These are phyloP conservation scores for Calephelis perditalis DNA, from an alignment of 2,888 invertebrate species.

Conservation along the genomic window DNA sequence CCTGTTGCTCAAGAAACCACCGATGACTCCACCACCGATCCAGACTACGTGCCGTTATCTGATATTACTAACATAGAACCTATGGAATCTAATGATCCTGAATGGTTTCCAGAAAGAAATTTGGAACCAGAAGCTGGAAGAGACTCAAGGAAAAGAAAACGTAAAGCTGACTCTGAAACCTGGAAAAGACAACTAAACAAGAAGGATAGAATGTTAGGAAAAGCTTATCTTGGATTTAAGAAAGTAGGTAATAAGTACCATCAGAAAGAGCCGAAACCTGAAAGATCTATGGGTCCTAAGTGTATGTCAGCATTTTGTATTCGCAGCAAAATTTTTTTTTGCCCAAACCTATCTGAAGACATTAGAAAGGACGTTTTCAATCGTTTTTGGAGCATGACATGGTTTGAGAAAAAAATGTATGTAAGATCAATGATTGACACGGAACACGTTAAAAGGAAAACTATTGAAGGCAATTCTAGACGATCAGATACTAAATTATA, in stretches of 20 bases:
- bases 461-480: too few species aligned
- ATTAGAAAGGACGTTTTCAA: background rate
- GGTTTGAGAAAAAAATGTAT: background rate
- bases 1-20: constrained; percentile 14
- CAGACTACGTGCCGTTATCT: constrained; percentile 12
- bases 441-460: too few species aligned
- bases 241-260: constrained; percentile 12
- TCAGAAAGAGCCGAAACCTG: constrained; percentile 11
- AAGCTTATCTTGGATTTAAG: constrained; percentile 14
- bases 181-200: constrained; percentile 16
- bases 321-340: constrained; percentile 13
- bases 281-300: constrained; percentile 4
- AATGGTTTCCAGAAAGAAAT: constrained; percentile 15
- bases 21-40: constrained; percentile 13
- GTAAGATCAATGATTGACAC: too few species aligned
- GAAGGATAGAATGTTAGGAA: constrained; percentile 16
- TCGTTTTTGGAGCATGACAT: background rate
- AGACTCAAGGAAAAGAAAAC: constrained; percentile 15
- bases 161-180: constrained; percentile 13
- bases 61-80: constrained; percentile 15
- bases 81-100: constrained; percentile 12
- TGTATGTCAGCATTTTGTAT: constrained; percentile 5
- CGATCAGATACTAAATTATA: too few species aligned
- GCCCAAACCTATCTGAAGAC: background rate
- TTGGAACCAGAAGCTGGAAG: constrained; percentile 14